Evolutionary conservation across 2,113 vertebrate genomes (phyloP), one percentile per base, ranked within the genome.

Genomic region (Orycteropus afer): DNA sequence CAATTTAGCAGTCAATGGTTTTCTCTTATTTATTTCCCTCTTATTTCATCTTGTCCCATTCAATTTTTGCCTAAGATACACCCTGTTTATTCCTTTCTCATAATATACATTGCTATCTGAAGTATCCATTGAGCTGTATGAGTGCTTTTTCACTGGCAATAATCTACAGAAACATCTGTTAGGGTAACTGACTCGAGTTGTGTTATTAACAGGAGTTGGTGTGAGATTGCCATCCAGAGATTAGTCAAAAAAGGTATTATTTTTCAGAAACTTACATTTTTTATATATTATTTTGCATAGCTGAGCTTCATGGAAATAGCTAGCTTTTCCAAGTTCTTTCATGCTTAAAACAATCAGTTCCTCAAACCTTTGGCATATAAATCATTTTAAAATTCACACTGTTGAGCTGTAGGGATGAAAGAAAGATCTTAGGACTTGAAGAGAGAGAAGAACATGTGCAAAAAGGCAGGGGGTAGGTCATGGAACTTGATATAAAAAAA

Each of bases 331-430:
- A 93, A 78, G 23, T 15, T 34, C 5, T 13, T 94, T 94, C 57
- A 79, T 89, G 89, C 87, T 90, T 90, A 93, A 93, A 90, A 87
- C 93, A 93, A 95, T 93, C 40, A 93, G 20, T 7, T 86, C 25
- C 53, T 45, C 37, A 96, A 94, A 93, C 34, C 40, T 90, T 67
- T 63, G 59, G 32, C 85, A 61, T 83, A 95, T 27, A 92, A 97
- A 79, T 89, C 81, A 94, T 57, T 91, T 95, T 69, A 81, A 85
- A 93, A 90, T 90, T 86, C 78, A 93, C 77, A 69, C 42, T 93
- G 78, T 29, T 96, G 84, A 81, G 29, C 76, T 37, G 2, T 53
- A 37, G 23, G 61, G 55, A 92, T 86, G 67, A 94, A 94, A 95
- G 81, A 88, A 90, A 82, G 65, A 82, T 89, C 73, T 53, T 83